Percentiles rank a stretch among this genome's conserved stretches.
Conservation (phyloP, 2,888 invertebrate species). For the Tupiocoris notatus region DNA sequence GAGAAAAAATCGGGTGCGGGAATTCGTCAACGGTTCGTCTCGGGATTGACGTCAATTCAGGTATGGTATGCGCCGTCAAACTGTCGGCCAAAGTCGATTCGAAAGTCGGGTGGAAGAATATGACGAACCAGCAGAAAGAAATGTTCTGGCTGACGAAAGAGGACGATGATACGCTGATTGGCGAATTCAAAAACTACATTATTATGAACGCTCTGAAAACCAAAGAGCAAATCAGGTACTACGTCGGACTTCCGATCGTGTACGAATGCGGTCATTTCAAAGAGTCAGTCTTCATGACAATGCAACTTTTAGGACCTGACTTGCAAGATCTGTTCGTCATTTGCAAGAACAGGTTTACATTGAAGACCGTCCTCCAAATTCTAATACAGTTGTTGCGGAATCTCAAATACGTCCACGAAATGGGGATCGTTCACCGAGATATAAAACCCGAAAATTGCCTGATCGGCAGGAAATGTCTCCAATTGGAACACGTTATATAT, state of each 20-base stretch:
- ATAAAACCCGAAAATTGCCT: conserved; percentile 28
- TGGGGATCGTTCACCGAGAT: conserved; percentile 21
- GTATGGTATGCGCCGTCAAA: conserved; percentile 8
- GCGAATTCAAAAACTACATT: conserved; percentile 25
- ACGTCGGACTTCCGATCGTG: conserved; percentile 1
- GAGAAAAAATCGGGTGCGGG: not conserved
- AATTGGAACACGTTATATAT: not conserved
- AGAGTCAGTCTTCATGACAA: conserved; percentile 12
- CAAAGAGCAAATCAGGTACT: conserved; percentile 12
- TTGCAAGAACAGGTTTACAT: conserved; percentile 13
- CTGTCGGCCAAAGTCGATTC: not conserved
- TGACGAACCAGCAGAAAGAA: conserved; percentile 22
- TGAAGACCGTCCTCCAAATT: conserved; percentile 30
- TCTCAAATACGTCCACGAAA: conserved; percentile 18
- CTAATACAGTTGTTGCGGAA: conserved; percentile 6
- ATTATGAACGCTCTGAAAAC: not conserved
- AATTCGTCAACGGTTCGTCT: not conserved
- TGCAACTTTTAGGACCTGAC: conserved; percentile 21
- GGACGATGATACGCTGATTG: conserved; percentile 10
- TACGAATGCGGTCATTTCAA: conserved; percentile 15
- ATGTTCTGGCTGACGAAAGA: not conserved
- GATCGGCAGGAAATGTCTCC: conserved; percentile 3
- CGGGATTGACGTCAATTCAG: conserved; percentile 21
- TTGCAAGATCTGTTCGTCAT: conserved; percentile 26
- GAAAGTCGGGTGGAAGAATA: not conserved